Conservation (phyloP, 2,888 invertebrate species). For the Lottia scabra region DNA sequence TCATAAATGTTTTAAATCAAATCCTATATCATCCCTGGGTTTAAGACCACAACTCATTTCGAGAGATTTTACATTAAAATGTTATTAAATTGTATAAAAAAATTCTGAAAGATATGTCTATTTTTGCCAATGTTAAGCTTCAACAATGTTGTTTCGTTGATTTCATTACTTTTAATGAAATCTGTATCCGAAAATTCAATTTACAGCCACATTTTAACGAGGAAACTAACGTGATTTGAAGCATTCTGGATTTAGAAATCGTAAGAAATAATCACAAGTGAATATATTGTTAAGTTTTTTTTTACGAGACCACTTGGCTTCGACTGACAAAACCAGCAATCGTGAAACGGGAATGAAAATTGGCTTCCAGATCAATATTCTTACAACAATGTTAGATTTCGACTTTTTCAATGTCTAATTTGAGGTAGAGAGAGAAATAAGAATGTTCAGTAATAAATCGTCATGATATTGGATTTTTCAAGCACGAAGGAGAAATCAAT, state of each 20-base stretch:
- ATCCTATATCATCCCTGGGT: too few relatives aligned
- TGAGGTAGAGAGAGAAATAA: slow-evolving; percentile 1
- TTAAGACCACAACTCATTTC: too few relatives aligned
- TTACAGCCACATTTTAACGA: not conserved
- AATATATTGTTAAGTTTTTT: not conserved
- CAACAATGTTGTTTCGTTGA: not conserved
- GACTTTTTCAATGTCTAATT: not conserved
- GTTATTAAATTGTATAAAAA: not conserved
- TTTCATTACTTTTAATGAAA: not conserved
- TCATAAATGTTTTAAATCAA: too few relatives aligned
- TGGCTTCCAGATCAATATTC: not conserved
- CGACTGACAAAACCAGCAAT: not conserved
- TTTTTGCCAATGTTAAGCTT: not conserved
- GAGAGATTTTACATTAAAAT: not conserved
- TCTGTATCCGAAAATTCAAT: not conserved
- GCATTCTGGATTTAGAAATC: not conserved
- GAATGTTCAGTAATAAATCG: not conserved
- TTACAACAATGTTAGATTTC: not conserved
- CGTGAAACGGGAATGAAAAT: not conserved
- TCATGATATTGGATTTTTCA: slow-evolving; percentile 1
- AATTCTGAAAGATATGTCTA: not conserved
- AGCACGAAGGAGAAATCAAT: not conserved
- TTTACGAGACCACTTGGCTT: not conserved
- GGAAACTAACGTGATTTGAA: not conserved
- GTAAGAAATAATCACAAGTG: not conserved